Percentiles rank a stretch among this genome's conserved stretches.
Evolutionary conservation across 2,888 invertebrate genomes (phyloP).

Genomic region (Diarsia mendica): DNA sequence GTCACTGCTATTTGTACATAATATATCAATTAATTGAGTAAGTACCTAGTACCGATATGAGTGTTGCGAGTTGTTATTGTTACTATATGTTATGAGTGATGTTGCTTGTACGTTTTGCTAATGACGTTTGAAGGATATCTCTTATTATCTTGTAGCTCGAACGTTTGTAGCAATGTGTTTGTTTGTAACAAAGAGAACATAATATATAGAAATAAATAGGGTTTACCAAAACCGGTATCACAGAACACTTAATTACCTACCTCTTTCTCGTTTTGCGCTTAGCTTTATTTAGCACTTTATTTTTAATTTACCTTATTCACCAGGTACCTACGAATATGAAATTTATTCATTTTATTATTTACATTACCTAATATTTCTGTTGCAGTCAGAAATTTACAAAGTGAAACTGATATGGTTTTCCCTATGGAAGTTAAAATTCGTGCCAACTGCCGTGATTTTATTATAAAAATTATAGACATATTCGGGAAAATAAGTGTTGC

Average conservation of each 20-base stretch:
- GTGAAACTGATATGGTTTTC: constrained; percentile 4
- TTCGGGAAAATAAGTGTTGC: neutral
- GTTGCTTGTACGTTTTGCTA: neutral
- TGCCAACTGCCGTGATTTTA: neutral
- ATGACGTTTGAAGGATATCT: constrained; percentile 9
- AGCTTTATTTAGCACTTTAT: neutral
- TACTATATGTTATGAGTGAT: constrained; percentile 1
- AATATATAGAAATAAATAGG: neutral
- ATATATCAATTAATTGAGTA: neutral
- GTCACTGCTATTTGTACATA: neutral
- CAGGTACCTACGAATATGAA: too few species aligned
- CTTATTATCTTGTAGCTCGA: neutral
- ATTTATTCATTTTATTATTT: neutral
- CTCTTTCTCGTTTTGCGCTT: neutral
- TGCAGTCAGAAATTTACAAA: neutral
- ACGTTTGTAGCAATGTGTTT: neutral
- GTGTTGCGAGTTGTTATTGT: neutral
- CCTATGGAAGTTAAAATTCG: neutral
- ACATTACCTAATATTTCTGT: neutral
- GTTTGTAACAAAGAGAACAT: neutral
- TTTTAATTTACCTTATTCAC: neutral
- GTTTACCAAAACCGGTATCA: neutral
- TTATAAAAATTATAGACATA: constrained; percentile 1
- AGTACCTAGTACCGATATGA: neutral
- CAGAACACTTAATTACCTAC: neutral